Evolutionary conservation across 2,113 vertebrate genomes (phyloP).

Genomic region (Misgurnus anguillicaudatus): DNA sequence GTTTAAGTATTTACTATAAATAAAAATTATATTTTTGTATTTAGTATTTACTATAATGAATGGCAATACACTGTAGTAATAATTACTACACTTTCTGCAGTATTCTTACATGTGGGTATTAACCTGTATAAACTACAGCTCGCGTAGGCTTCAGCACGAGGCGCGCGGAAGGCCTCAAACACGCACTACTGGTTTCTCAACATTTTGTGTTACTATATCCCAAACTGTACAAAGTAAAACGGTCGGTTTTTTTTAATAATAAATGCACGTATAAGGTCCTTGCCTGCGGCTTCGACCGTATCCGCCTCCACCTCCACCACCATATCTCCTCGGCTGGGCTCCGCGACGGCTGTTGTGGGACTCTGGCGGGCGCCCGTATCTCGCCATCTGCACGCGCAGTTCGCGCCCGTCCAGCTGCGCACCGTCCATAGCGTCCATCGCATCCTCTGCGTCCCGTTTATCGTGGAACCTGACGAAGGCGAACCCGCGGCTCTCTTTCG

Average conservation of each 20-base stretch:
- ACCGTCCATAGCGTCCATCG: slow-evolving; percentile 88
- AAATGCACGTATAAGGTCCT: slow-evolving; percentile 11
- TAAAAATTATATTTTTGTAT: too few relatives aligned
- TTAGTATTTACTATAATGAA: too few relatives aligned
- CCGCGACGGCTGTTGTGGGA: slow-evolving; percentile 83
- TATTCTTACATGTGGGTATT: too few relatives aligned
- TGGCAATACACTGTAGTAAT: too few relatives aligned
- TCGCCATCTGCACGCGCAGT: slow-evolving; percentile 86
- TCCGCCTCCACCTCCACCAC: slow-evolving; percentile 54
- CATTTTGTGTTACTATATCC: background rate
- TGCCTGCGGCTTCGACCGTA: slow-evolving; percentile 85
- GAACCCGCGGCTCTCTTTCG: slow-evolving; percentile 86
- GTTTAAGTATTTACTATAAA: too few relatives aligned
- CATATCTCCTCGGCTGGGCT: slow-evolving; percentile 84
- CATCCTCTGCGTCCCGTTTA: slow-evolving; percentile 91
- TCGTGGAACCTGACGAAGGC: slow-evolving; percentile 94
- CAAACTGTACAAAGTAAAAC: background rate
- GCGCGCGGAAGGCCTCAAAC: too few relatives aligned
- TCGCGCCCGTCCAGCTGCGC: slow-evolving; percentile 84
- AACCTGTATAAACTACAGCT: too few relatives aligned
- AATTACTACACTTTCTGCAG: too few relatives aligned
- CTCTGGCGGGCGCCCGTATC: slow-evolving; percentile 83
- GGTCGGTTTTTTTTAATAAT: background rate
- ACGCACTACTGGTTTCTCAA: too few relatives aligned
- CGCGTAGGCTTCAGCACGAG: too few relatives aligned